phyloP scores from a whole-genome alignment of 2,113 vertebrate species.

The Bos indicus region DNA sequence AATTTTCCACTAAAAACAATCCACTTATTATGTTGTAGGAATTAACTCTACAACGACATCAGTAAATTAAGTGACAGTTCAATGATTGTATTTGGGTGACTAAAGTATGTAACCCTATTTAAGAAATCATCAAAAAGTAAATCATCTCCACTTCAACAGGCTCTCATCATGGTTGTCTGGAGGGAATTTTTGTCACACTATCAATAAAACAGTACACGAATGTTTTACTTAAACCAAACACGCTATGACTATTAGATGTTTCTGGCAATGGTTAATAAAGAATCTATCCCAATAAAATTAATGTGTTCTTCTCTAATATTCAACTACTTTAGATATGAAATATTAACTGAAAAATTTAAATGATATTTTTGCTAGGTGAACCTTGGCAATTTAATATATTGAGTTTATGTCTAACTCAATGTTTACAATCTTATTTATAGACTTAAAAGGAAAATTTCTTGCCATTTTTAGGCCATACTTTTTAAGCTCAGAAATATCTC shows the following conservation, averaged over 20 bases:
- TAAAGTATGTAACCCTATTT: slow-evolving; percentile 16
- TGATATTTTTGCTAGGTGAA: background rate
- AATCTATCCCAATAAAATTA: slow-evolving; percentile 17
- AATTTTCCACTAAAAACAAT: slow-evolving; percentile 49
- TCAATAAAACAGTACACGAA: background rate
- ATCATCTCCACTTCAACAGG: background rate
- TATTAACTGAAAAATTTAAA: background rate
- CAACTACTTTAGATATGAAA: background rate
- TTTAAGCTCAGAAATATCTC: slow-evolving; percentile 9
- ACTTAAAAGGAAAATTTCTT: background rate
- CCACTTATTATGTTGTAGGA: slow-evolving; percentile 12
- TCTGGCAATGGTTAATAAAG: background rate
- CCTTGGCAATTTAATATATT: background rate
- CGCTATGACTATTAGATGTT: background rate
- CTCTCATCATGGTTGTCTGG: background rate
- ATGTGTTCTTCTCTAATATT: background rate
- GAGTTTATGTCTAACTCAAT: background rate
- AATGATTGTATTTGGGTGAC: slow-evolving; percentile 17
- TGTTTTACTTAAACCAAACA: slow-evolving; percentile 22
- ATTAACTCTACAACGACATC: slow-evolving; percentile 32
- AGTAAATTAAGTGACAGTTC: slow-evolving; percentile 44
- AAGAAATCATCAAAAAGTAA: slow-evolving; percentile 40
- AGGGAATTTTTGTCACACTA: slow-evolving; percentile 2
- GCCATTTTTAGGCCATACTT: slow-evolving; percentile 1
- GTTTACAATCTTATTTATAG: background rate